phyloP scores from a whole-genome alignment of 2,797 vertebrate species.

The Microcaecilia unicolor region DNA sequence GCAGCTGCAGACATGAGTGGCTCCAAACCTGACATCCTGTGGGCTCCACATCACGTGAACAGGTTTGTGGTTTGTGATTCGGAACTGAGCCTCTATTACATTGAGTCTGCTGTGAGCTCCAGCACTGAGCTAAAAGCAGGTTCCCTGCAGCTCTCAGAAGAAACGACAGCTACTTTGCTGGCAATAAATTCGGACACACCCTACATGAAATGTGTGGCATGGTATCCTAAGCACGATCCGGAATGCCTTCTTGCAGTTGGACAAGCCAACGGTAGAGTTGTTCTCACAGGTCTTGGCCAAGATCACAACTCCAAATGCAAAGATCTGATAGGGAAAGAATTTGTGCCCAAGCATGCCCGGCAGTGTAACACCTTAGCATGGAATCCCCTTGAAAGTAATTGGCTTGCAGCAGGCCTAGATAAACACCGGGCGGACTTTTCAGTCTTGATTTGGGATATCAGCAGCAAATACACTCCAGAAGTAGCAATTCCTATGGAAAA shows the following conservation, averaged over 20 bases:
- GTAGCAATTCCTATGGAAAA: slow-evolving; percentile 69
- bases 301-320: slow-evolving; percentile 87
- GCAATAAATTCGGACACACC: slow-evolving; percentile 95
- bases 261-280: slow-evolving; percentile 91
- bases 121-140: slow-evolving; percentile 79
- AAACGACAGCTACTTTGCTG: slow-evolving; percentile 82
- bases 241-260: slow-evolving; percentile 93
- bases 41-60: slow-evolving; percentile 93
- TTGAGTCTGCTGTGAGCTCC: slow-evolving; percentile 70
- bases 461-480: slow-evolving; percentile 84
- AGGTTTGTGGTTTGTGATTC: slow-evolving; percentile 94
- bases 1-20: slow-evolving; percentile 71
- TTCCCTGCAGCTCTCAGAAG: slow-evolving; percentile 75
- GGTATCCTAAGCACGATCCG: slow-evolving; percentile 92
- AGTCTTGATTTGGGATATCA: slow-evolving; percentile 94
- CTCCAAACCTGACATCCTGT: slow-evolving; percentile 92
- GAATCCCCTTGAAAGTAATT: slow-evolving; percentile 89
- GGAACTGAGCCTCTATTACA: slow-evolving; percentile 88
- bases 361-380: slow-evolving; percentile 94
- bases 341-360: slow-evolving; percentile 91
- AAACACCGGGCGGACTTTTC: slow-evolving; percentile 96
- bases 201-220: slow-evolving; percentile 97
- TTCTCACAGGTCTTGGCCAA: slow-evolving; percentile 90
- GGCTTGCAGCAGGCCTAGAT: slow-evolving; percentile 90
- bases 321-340: slow-evolving; percentile 91